Evolutionary conservation across 2,888 invertebrate genomes (phyloP).

Genomic region (Nudaria mundana): DNA sequence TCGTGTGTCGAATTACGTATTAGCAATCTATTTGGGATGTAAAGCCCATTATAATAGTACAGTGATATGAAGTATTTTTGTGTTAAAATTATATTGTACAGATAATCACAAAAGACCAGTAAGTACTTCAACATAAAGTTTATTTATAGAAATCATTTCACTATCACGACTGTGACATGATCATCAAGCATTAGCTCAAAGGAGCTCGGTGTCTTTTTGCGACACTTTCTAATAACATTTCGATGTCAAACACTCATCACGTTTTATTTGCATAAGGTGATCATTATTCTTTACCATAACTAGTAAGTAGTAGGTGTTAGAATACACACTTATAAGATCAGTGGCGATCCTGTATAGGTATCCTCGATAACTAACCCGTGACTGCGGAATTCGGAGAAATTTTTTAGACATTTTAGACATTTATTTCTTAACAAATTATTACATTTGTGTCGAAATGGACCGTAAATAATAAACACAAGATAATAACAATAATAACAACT

Average conservation of each 20-base stretch:
- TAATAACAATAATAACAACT: too few species aligned
- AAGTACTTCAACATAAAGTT: too few species aligned
- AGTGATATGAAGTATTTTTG: too few species aligned
- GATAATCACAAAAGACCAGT: too few species aligned
- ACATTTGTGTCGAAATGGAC: too few species aligned
- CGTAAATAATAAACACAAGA: too few species aligned
- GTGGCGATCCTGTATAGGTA: background rate
- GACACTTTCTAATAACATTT: conserved; percentile 6
- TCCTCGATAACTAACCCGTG: background rate
- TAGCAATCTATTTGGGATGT: too few species aligned
- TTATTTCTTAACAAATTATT: too few species aligned
- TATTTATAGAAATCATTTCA: background rate
- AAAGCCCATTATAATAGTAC: background rate
- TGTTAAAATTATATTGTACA: too few species aligned
- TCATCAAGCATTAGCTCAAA: background rate
- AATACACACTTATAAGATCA: conserved; percentile 2
- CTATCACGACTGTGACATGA: background rate
- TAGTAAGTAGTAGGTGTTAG: conserved; percentile 6
- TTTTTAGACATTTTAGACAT: background rate
- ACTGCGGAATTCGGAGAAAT: background rate
- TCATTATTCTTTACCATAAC: conserved; percentile 1
- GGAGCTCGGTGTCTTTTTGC: background rate
- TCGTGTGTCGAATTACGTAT: too few species aligned
- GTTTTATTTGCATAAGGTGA: conserved; percentile 1
- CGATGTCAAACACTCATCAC: conserved; percentile 4